Evolutionary conservation across 2,113 vertebrate species (phyloP).

Genomic region (Pseudorasbora parva): DNA sequence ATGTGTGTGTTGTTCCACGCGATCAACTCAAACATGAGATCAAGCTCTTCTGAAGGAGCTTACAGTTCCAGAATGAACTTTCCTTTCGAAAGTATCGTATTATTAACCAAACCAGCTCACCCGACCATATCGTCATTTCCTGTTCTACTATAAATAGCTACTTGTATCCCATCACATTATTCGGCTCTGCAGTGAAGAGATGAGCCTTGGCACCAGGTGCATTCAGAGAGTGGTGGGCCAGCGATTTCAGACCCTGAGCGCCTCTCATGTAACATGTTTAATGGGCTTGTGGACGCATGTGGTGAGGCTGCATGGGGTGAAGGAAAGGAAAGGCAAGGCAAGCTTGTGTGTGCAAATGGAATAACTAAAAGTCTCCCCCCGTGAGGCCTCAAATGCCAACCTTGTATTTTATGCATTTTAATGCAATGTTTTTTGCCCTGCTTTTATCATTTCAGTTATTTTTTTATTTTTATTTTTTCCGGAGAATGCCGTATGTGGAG

Average conservation of each 20-base stretch:
- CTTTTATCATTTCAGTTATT: conserved; percentile 27
- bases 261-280: conserved; percentile 30
- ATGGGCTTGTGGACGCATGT: conserved; percentile 29
- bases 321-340: conserved; percentile 19
- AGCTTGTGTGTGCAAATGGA: conserved; percentile 49
- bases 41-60: neutral
- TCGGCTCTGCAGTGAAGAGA: conserved; percentile 43
- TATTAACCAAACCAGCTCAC: conserved; percentile 49
- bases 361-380: conserved; percentile 44
- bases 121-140: conserved; percentile 17
- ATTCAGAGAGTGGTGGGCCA: conserved; percentile 23
- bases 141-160: conserved; percentile 21
- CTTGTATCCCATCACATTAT: conserved; percentile 14
- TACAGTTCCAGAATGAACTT: conserved; percentile 2
- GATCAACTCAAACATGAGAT: neutral
- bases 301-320: conserved; percentile 19
- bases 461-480: conserved; percentile 32
- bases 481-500: conserved; percentile 59
- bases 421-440: conserved; percentile 37
- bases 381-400: conserved; percentile 49
- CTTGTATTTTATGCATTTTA: conserved; percentile 58
- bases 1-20: neutral
- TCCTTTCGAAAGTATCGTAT: conserved; percentile 29
- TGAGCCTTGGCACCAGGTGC: conserved; percentile 43
- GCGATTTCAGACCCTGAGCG: neutral